Conservation (phyloP, 2,888 invertebrate genomes). For the Belgica antarctica region DNA sequence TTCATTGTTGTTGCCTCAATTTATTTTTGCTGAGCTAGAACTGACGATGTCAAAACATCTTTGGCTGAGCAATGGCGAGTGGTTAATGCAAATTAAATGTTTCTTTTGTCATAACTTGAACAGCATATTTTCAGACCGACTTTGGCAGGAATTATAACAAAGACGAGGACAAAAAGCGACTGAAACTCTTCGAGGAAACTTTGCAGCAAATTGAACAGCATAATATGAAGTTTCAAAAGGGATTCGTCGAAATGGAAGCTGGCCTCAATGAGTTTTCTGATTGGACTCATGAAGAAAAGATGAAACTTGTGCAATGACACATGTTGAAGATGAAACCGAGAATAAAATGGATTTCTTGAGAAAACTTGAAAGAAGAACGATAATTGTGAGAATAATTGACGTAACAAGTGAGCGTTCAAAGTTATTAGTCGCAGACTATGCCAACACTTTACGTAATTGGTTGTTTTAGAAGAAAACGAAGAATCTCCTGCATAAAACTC, state of each 20-base stretch:
- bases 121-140: too few species aligned
- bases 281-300: slow-evolving; percentile 49
- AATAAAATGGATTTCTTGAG: too few species aligned
- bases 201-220: slow-evolving; percentile 50
- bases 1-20: background rate
- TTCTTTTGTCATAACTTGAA: too few species aligned
- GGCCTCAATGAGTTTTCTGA: slow-evolving; percentile 52
- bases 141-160: slow-evolving; percentile 44
- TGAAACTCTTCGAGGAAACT: slow-evolving; percentile 48
- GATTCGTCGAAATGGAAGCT: slow-evolving; percentile 51
- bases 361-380: too few species aligned
- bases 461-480: too few species aligned
- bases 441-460: too few species aligned
- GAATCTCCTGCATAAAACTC: too few species aligned
- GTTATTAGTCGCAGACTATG: too few species aligned
- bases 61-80: slow-evolving; percentile 4
- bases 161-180: slow-evolving; percentile 48
- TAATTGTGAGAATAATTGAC: too few species aligned
- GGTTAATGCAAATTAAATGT: background rate
- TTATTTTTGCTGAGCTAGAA: background rate
- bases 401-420: too few species aligned
- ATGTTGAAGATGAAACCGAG: too few species aligned
- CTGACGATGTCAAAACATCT: background rate
- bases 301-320: too few species aligned
- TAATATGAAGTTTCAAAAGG: slow-evolving; percentile 50